Evolutionary conservation across 1,140 invertebrate species (phyloP).

Genomic region (Oncopeltus fasciatus): DNA sequence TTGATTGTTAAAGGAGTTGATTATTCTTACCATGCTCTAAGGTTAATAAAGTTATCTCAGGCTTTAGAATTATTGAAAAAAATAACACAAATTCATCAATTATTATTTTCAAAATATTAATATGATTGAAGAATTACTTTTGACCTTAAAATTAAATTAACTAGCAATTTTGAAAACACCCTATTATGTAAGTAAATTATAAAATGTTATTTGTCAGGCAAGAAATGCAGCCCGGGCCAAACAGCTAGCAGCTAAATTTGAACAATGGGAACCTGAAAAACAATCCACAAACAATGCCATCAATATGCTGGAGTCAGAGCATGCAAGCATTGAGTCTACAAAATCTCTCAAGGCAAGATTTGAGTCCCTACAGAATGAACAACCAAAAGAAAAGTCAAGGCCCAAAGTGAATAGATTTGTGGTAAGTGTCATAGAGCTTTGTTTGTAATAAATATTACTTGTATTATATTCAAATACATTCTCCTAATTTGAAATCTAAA

Average conservation of each 20-base stretch:
- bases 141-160: too few species aligned
- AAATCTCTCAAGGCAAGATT: constrained; percentile 46
- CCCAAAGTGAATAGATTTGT: constrained; percentile 73
- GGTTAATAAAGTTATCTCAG: too few species aligned
- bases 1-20: too few species aligned
- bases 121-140: too few species aligned
- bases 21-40: too few species aligned
- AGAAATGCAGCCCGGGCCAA: constrained; percentile 68
- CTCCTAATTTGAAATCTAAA: neutral
- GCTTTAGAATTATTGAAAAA: too few species aligned
- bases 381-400: constrained; percentile 36
- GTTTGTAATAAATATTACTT: neutral
- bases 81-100: too few species aligned
- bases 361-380: constrained; percentile 52
- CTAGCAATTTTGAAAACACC: too few species aligned
- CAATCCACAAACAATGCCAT: constrained; percentile 26
- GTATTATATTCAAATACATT: neutral
- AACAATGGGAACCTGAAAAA: constrained; percentile 60
- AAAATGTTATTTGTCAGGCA: too few species aligned
- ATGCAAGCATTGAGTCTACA: constrained; percentile 56
- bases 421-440: constrained; percentile 35
- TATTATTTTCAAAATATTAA: too few species aligned
- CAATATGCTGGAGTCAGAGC: constrained; percentile 31
- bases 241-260: constrained; percentile 76
- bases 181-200: too few species aligned